Evolutionary conservation across 2,797 vertebrate species (phyloP), one percentile per base, ranked within the genome.

Genomic region (Argyrosomus regius): DNA sequence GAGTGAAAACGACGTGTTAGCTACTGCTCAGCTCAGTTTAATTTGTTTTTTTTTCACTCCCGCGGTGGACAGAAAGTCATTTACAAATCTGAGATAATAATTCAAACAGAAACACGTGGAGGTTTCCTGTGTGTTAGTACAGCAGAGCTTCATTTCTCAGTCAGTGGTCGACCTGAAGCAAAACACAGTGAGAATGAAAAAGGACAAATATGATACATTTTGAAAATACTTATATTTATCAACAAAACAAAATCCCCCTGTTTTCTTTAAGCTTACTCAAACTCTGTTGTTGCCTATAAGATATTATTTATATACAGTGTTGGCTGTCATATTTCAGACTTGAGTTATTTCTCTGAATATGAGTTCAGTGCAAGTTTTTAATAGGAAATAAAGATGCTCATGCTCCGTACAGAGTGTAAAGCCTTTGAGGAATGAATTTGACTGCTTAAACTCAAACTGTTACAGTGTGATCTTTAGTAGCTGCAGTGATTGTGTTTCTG

Each of bases 61-160:
- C 53, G 64, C 39, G 18, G 53, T 46, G 4, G 69, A 67, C 78
- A 64, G 61, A 50, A 80, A 66, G 72, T 81, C 49, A 84, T 88
- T 91, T 80, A 76, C 73, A 75, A 85, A 75, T 57, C 12, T 65
- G 72, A 74, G 46, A 72, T 61, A 58, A 74, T 71, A 69, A 76
- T 67, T 86, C 56, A 67, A 28, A 22, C 26, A 59, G 65, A 68
- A 81, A 53, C 70, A 66, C 16, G 0, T 5, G 13, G 35, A 64
- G 31, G 14, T 48, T 72, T 78, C 13, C 49, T 11, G 45, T n/a
- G 65, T 67, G 28, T 80, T 48, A 9, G 52, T 20, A 11, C 61
- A 57, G 57, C 65, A 57, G 24, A 57, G 35, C 54, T 63, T 57
- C 26, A 81, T 85, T 78, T 54, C 49, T 82, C 83, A 78, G 69